A percentile compares a stretch with the other conserved stretches of the same genome.
phyloP scores from a whole-genome alignment of 2,888 invertebrate species.

The Dolichopus griseipennis region DNA sequence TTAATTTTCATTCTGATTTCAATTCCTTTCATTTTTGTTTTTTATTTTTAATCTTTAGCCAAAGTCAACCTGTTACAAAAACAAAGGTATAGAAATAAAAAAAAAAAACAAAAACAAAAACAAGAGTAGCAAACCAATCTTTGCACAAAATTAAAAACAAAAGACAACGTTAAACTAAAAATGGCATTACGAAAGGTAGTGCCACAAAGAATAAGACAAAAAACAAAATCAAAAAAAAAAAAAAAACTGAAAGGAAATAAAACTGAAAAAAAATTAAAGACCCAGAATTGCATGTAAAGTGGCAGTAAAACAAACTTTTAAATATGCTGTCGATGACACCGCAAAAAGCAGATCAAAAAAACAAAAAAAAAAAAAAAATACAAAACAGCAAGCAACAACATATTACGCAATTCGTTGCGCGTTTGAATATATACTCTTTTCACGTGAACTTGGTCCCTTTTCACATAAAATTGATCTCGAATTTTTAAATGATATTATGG shows the following conservation, averaged over 20 bases:
- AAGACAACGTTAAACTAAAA: no score
- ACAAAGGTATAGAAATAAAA: not conserved
- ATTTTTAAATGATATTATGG: no score
- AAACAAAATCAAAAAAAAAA: not conserved
- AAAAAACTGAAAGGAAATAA: not conserved
- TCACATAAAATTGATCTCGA: no score
- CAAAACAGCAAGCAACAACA: not conserved
- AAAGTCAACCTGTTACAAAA: not conserved
- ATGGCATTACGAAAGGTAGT: no score
- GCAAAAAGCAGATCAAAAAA: not conserved
- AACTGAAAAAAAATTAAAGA: no score
- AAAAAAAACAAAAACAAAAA: not conserved
- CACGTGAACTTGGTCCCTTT: no score
- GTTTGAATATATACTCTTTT: no score
- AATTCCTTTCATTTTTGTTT: not conserved
- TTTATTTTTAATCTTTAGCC: not conserved
- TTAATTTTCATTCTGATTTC: not conserved
- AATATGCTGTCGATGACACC: constrained; percentile 1
- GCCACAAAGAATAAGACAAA: no score
- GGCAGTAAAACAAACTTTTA: not conserved
- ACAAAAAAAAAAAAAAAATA: not conserved
- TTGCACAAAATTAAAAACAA: not conserved
- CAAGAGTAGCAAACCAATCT: no score
- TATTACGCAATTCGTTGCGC: not conserved
- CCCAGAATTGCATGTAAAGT: not conserved